phyloP scores from a whole-genome alignment of 2,797 vertebrate genomes.

The Sebastiscus albofasciatus region DNA sequence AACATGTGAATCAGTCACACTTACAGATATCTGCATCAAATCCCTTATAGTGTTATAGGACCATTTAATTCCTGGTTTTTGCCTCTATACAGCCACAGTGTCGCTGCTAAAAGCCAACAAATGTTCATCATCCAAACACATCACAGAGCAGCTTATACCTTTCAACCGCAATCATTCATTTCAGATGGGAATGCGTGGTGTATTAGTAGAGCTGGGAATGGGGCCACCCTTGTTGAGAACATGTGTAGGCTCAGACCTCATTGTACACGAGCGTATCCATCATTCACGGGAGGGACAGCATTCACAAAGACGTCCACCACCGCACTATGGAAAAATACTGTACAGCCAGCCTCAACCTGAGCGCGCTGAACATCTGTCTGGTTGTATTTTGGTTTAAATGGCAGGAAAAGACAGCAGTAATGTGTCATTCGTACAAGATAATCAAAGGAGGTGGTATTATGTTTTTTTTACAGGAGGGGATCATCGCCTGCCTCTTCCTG shows the following conservation, averaged over 20 bases:
- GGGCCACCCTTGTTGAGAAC: conserved; percentile 73
- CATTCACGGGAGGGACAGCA: conserved; percentile 61
- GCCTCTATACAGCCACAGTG: not conserved
- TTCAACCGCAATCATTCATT: conserved; percentile 52
- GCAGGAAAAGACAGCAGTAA: conserved; percentile 29
- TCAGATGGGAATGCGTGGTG: conserved; percentile 38
- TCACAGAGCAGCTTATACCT: conserved; percentile 37
- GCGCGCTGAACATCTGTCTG: conserved; percentile 27
- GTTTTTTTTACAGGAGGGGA: not conserved
- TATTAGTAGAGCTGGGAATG: conserved; percentile 50
- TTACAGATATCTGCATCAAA: conserved; percentile 15
- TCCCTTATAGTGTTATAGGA: not conserved
- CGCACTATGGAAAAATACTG: conserved; percentile 68
- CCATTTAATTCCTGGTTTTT: conserved; percentile 13
- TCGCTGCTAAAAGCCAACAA: not conserved
- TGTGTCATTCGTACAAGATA: conserved; percentile 32
- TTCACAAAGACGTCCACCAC: conserved; percentile 64
- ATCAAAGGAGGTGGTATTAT: conserved; percentile 19
- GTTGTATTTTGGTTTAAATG: conserved; percentile 26
- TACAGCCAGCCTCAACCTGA: conserved; percentile 48
- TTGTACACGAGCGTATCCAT: conserved; percentile 68
- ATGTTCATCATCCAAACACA: conserved; percentile 39
- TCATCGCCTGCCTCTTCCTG: not conserved
- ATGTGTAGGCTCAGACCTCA: conserved; percentile 72
- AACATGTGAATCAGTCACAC: not conserved